Percentiles rank a stretch among this genome's conserved stretches.
Conservation (phyloP, 2,797 vertebrate species). For the Tadarida brasiliensis region DNA sequence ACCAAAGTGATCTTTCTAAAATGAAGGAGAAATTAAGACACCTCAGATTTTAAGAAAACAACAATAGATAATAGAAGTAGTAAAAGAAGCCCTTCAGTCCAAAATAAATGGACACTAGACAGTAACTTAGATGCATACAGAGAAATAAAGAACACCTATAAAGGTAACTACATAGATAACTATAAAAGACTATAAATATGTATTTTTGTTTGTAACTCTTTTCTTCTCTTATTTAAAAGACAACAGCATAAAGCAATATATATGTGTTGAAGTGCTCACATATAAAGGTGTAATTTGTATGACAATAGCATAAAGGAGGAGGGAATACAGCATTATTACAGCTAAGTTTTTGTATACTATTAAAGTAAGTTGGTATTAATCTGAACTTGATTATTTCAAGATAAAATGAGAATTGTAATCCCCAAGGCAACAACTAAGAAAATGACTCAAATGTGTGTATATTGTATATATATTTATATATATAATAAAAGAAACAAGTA, state of each 20-base stretch:
- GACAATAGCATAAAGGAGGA: not conserved
- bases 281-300: not conserved
- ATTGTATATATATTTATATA: not conserved
- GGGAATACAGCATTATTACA: not conserved
- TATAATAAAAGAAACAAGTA: not conserved
- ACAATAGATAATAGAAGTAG: not conserved
- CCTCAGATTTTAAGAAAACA: not conserved
- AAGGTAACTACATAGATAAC: not conserved
- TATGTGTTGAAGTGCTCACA: not conserved
- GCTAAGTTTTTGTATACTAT: not conserved
- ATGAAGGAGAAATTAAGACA: not conserved
- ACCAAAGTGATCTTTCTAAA: not conserved
- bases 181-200: not conserved
- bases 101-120: not conserved
- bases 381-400: not conserved
- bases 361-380: not conserved
- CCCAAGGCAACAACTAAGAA: not conserved
- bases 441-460: not conserved
- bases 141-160: not conserved
- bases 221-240: constrained; percentile 34
- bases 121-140: not conserved
- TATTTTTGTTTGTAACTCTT: not conserved
- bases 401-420: not conserved
- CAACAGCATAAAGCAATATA: not conserved
- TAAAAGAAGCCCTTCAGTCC: not conserved